phyloP scores from a whole-genome alignment of 2,888 invertebrate species.

The Craniophora ligustri region DNA sequence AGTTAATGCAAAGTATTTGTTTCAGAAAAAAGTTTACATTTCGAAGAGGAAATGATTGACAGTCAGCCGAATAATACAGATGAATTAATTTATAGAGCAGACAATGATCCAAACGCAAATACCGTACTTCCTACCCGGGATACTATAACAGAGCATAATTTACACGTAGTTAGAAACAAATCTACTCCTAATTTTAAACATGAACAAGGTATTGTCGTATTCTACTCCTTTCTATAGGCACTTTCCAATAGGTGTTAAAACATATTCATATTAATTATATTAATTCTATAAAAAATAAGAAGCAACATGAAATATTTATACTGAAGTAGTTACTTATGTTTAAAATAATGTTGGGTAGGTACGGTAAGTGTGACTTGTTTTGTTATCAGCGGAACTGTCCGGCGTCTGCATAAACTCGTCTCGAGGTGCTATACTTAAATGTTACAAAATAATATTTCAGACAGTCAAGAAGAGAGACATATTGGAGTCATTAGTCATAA shows the following conservation, averaged over 20 bases:
- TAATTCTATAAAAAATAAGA: too few species aligned
- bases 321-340: too few species aligned
- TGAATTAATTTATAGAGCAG: constrained; percentile 54
- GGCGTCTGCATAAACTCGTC: too few species aligned
- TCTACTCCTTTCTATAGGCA: constrained; percentile 19
- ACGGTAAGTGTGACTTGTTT: too few species aligned
- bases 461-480: constrained; percentile 47
- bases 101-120: constrained; percentile 60
- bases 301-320: too few species aligned
- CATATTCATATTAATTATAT: too few species aligned
- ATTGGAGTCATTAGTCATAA: constrained; percentile 33
- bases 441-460: constrained; percentile 49
- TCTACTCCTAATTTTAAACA: constrained; percentile 64
- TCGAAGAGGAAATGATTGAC: constrained; percentile 56
- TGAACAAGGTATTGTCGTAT: constrained; percentile 63
- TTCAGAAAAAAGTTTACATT: constrained; percentile 71
- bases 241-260: too few species aligned
- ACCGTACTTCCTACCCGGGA: constrained; percentile 81
- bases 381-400: too few species aligned
- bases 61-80: constrained; percentile 41
- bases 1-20: constrained; percentile 16
- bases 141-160: constrained; percentile 70
- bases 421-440: too few species aligned
- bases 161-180: constrained; percentile 76
- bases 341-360: too few species aligned